phyloP scores from a whole-genome alignment of 2,113 vertebrate species.

The Aspiorhynchus laticeps region DNA sequence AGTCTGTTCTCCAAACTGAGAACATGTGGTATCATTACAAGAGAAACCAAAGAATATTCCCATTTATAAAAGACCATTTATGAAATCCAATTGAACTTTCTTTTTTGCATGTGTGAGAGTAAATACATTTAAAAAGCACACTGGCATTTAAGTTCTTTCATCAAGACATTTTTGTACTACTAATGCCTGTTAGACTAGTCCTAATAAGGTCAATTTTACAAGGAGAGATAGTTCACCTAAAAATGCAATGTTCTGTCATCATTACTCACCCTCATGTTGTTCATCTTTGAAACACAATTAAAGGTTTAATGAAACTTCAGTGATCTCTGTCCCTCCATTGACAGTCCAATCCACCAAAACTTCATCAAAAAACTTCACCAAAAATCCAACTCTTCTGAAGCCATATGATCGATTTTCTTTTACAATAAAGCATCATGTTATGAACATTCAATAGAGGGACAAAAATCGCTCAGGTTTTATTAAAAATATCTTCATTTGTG shows the following conservation, averaged over 20 bases:
- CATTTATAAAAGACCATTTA: constrained; percentile 11
- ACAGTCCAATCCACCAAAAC: background rate
- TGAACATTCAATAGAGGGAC: background rate
- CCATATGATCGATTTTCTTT: background rate
- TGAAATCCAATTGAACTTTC: constrained; percentile 19
- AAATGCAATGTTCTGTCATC: background rate
- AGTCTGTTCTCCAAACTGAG: constrained; percentile 62
- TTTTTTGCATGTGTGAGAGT: background rate
- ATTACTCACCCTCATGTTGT: background rate
- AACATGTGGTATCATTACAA: constrained; percentile 60
- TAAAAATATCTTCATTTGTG: too few relatives aligned
- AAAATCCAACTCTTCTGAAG: background rate
- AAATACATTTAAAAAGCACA: background rate
- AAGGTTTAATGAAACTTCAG: background rate
- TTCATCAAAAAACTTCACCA: background rate
- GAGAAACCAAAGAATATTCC: constrained; percentile 51
- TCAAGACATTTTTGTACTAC: background rate
- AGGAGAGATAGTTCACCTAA: background rate
- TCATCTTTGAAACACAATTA: background rate
- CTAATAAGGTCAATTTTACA: background rate
- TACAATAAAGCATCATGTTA: background rate
- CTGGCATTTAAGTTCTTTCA: background rate
- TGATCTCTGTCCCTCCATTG: background rate
- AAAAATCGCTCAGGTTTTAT: too few relatives aligned
- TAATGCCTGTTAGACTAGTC: background rate